Conservation (phyloP, 2,797 vertebrate species). For the Myiotriccus ornatus region DNA sequence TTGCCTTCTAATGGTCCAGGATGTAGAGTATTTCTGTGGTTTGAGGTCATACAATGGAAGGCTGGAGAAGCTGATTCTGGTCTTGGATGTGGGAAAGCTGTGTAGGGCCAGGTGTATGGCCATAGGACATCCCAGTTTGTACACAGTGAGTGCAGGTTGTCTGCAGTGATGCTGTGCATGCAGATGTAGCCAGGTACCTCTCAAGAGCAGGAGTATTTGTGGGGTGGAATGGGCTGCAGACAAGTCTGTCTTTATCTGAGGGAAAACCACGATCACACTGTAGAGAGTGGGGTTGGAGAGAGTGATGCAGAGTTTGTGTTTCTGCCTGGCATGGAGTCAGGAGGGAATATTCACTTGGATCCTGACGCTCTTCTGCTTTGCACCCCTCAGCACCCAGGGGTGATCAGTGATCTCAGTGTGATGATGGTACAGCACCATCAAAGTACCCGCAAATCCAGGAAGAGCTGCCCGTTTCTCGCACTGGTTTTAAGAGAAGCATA, state of each 20-base stretch:
- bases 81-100: not conserved
- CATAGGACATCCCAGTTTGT: not conserved
- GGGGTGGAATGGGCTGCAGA: not conserved
- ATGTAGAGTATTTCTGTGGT: not conserved
- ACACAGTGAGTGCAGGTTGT: not conserved
- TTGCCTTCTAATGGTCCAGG: not conserved
- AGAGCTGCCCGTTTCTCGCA: not conserved
- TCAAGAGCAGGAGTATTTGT: not conserved
- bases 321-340: not conserved
- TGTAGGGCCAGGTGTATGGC: not conserved
- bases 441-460: not conserved
- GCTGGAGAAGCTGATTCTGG: not conserved
- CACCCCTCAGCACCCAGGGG: not conserved
- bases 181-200: not conserved
- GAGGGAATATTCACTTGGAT: not conserved
- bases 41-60: not conserved
- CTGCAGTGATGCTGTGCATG: not conserved
- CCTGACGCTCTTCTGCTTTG: not conserved
- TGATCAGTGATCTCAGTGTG: not conserved
- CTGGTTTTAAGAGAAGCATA: not conserved
- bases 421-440: fast-evolving
- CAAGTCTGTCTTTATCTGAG: not conserved
- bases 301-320: not conserved
- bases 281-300: not conserved
- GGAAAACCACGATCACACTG: not conserved